Conservation (phyloP, 2,797 vertebrate genomes). For the Chelon labrosus region DNA sequence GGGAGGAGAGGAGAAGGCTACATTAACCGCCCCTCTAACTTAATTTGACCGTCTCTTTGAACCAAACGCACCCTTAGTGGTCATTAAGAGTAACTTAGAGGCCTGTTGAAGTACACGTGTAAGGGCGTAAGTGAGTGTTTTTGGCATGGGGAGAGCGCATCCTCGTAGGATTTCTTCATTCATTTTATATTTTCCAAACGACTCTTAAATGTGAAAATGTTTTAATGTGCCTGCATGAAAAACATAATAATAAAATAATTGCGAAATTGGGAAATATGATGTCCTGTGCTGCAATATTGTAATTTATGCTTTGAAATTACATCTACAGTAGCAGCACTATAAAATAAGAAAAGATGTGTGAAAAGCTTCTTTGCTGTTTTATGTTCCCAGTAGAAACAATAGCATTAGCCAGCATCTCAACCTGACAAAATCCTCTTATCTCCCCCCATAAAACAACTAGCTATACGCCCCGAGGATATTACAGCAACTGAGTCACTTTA, state of each 20-base stretch:
- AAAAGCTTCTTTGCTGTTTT: constrained; percentile 78
- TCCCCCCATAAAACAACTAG: constrained; percentile 78
- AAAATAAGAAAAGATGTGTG: constrained; percentile 71
- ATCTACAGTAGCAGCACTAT: constrained; percentile 72
- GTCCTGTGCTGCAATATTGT: constrained; percentile 46
- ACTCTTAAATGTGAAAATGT: constrained; percentile 1
- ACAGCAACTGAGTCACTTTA: constrained; percentile 76
- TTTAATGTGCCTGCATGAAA: constrained; percentile 3
- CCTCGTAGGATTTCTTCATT: neutral
- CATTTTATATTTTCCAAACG: constrained; percentile 9
- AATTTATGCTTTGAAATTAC: constrained; percentile 63
- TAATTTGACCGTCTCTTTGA: constrained; percentile 46
- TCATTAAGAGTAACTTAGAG: constrained; percentile 41
- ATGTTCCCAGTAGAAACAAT: constrained; percentile 78
- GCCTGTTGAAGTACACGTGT: constrained; percentile 37
- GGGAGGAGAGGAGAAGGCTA: constrained; percentile 25
- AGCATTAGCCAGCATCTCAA: constrained; percentile 79
- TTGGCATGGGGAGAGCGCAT: constrained; percentile 1
- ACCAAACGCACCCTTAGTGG: constrained; percentile 33
- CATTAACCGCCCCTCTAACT: constrained; percentile 46
- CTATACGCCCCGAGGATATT: constrained; percentile 76
- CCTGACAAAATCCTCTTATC: constrained; percentile 84
- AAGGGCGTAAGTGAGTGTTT: constrained; percentile 19
- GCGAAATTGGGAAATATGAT: constrained; percentile 25
- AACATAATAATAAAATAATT: constrained; percentile 18